Evolutionary conservation across 2,797 vertebrate genomes (phyloP), one percentile per base, ranked within the genome.

Genomic region (Hypotaenidia philippensis): DNA sequence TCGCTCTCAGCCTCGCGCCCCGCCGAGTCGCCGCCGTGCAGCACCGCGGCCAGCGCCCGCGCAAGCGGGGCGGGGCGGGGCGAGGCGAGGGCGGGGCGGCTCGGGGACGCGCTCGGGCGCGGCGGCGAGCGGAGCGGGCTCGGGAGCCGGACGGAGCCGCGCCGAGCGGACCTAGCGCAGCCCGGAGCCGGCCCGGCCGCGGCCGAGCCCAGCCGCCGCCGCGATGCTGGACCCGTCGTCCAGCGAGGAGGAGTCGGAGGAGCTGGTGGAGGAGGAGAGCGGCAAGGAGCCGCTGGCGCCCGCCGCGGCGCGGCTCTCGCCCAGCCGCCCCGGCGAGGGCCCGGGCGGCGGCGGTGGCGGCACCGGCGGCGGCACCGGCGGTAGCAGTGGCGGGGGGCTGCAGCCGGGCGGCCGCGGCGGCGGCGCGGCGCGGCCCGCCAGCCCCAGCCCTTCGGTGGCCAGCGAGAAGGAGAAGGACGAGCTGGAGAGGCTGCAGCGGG

Each of bases 401-500:
- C 99, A 99, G 96, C 98, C 99, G 29, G 98, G 98, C 96, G 98
- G 98, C 96, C 98, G 98, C 93, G 98, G 98, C 69, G 98, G 98
- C 91, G 90, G 98, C 97, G 98, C 98, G 50, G 98, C 97, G 90
- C 98, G 99, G 90, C 98, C 99, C 90, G 99, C 98, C 97, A 99
- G 99, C 98, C 99, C 99, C 83, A 99, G 99, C 97, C 99, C 99
- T 16, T 99, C 99, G 80, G 98, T 99, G 95, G 98, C 98, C 83
- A 99, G 99, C 96, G 99, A 99, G 97, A 99, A 99, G 96, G 99
- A 99, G 97, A 99, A 99, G 87, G 99, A 99, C 72, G 99, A 99
- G 97, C 97, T 99, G 96, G 99, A 99, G 98, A 98, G 98, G 97
- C 98, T 99, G 98, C 99, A 99, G 96, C 98, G 98, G 90, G 99